These are phyloP conservation scores for Drosophila recens DNA, from an alignment of 2,888 invertebrate species.

Conservation along the genomic window DNA sequence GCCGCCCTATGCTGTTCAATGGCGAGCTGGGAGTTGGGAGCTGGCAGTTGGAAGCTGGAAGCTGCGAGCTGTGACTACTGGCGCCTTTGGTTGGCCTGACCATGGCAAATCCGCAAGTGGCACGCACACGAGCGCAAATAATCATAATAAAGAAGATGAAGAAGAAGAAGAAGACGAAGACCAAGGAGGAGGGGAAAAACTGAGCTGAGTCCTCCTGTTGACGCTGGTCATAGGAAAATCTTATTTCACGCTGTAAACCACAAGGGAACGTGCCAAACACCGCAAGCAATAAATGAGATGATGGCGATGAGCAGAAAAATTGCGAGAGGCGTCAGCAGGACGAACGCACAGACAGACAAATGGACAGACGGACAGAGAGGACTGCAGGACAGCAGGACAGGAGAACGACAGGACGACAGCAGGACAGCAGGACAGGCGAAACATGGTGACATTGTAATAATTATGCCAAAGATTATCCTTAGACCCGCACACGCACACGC, in stretches of 20 bases:
- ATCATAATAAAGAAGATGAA: conserved; percentile 70
- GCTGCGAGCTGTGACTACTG: conserved; percentile 8
- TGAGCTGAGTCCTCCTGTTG: conserved; percentile 10
- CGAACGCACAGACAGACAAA: conserved; percentile 1
- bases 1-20: conserved; percentile 19
- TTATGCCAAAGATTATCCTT: conserved; percentile 82
- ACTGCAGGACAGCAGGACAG: conserved; percentile 31
- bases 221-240: conserved; percentile 69
- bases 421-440: conserved; percentile 55
- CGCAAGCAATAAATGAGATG: conserved; percentile 79
- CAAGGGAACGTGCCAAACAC: conserved; percentile 81
- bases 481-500: conserved; percentile 58
- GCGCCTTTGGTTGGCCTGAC: conserved; percentile 44
- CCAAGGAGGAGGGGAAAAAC: neutral
- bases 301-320: conserved; percentile 72
- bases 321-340: conserved; percentile 46
- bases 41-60: conserved; percentile 34
- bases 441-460: conserved; percentile 82
- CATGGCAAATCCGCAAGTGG: conserved; percentile 68
- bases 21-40: conserved; percentile 5
- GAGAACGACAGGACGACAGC: conserved; percentile 22
- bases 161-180: neutral
- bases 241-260: conserved; percentile 80
- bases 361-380: conserved; percentile 1
- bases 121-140: conserved; percentile 80